These are phyloP conservation scores for Rhinoptilus africanus DNA, from an alignment of 2,113 vertebrate species.

Conservation along the genomic window DNA sequence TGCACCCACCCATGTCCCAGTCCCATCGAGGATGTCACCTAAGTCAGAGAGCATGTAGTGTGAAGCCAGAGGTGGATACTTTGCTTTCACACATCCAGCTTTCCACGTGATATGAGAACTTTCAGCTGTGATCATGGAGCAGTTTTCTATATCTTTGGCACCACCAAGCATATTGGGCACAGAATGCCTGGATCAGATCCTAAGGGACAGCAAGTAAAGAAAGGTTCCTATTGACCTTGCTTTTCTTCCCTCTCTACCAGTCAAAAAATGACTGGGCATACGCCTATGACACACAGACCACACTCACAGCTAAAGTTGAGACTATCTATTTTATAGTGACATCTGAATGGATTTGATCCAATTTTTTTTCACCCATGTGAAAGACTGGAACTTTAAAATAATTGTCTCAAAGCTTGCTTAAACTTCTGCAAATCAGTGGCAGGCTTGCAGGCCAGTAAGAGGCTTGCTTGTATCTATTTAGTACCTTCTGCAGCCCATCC, in stretches of 20 bases:
- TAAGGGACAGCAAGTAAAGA: background rate
- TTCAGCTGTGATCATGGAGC: background rate
- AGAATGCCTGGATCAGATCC: background rate
- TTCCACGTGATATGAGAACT: background rate
- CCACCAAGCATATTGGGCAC: background rate
- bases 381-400: no score
- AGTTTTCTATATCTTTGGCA: background rate
- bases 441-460: no score
- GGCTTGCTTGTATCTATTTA: no score
- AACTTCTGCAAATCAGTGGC: no score
- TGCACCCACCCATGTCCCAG: rapidly evolving
- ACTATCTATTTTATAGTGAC: background rate
- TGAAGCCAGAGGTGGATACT: rapidly evolving
- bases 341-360: background rate
- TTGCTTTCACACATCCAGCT: background rate
- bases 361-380: background rate
- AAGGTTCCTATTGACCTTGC: background rate
- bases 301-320: background rate
- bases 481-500: no score
- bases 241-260: background rate
- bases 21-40: background rate
- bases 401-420: no score
- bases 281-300: background rate
- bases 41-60: background rate
- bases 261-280: background rate